Conservation (phyloP, 2,113 vertebrate species). For the Macquaria ambigua region DNA sequence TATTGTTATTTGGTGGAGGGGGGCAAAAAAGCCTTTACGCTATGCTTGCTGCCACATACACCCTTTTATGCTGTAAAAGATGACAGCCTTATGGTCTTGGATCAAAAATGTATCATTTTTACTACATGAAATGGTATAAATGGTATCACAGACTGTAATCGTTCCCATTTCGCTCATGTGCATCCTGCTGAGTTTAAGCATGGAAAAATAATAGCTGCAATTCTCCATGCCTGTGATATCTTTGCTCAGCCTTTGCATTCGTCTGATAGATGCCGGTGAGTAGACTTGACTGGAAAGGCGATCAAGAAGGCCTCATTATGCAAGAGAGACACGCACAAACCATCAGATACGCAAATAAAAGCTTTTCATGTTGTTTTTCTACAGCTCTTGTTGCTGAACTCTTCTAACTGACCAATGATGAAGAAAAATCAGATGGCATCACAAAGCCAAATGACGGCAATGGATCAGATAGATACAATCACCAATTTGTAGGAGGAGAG, state of each 20-base stretch:
- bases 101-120: conserved; percentile 8
- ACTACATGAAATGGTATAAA: background rate
- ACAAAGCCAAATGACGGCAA: conserved; percentile 61
- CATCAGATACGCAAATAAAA: conserved; percentile 29
- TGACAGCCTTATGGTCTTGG: background rate
- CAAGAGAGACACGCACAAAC: background rate
- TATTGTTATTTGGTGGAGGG: background rate
- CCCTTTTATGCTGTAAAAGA: conserved; percentile 33
- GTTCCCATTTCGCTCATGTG: background rate
- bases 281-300: background rate
- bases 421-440: conserved; percentile 54
- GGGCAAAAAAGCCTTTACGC: background rate
- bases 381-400: background rate
- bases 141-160: background rate
- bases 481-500: conserved; percentile 60
- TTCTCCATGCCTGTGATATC: background rate
- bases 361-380: conserved; percentile 25
- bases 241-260: conserved; percentile 10
- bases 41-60: background rate
- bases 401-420: conserved; percentile 31
- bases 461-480: conserved; percentile 76
- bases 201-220: background rate
- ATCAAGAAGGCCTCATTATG: conserved; percentile 26
- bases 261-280: background rate
- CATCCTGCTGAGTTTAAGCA: conserved; percentile 6